Evolutionary conservation across 2,888 invertebrate species (phyloP), one percentile per base, ranked within the genome.

Genomic region (Tryphoninae sp.): DNA sequence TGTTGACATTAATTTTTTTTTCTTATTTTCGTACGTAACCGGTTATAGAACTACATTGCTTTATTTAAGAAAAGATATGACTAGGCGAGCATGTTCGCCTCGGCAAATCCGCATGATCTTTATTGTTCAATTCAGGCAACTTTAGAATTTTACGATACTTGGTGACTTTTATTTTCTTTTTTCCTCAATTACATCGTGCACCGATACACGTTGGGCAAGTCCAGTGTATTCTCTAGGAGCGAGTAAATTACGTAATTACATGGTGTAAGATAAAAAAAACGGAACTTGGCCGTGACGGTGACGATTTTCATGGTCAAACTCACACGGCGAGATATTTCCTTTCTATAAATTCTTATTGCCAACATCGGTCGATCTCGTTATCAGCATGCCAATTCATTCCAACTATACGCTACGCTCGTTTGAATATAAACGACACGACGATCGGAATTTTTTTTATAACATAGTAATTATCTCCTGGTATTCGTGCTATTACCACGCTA

Each of bases 221-320:
- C 22, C 19, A 45, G 45, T 69, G 22, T 23, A 42, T 9, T 33
- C 40, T 75, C 55, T 49, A 13, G n/a, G 33, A 55, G 62, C 26
- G 61, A 67, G 65, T 58, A 74, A 65, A 72, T 65, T 61, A 55
- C 83, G 55, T 65, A 74, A 72, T 85, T 82, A 59, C 58, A 58
- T 68, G 62, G 45, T 26, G 33, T 71, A 26, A 61, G 55, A 42
- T 75, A 61, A 72, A 73, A 85, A 62, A 83, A 74, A 51, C 16
- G 33, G 33, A 33, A 49, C 77, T 26, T 81, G 84, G 61, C 86
- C 82, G 79, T 86, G 86, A 83, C 80, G 69, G 64, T 74, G 64
- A 81, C 68, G 80, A 86, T 83, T 86, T 82, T 86, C 86, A 86
- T 65, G 86, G 85, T 73, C 85, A 83, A 78, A 23, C 40, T 33